Percentiles rank a stretch among this genome's conserved stretches.
Conservation (phyloP, 2,797 vertebrate genomes). For the Mastacembelus armatus region DNA sequence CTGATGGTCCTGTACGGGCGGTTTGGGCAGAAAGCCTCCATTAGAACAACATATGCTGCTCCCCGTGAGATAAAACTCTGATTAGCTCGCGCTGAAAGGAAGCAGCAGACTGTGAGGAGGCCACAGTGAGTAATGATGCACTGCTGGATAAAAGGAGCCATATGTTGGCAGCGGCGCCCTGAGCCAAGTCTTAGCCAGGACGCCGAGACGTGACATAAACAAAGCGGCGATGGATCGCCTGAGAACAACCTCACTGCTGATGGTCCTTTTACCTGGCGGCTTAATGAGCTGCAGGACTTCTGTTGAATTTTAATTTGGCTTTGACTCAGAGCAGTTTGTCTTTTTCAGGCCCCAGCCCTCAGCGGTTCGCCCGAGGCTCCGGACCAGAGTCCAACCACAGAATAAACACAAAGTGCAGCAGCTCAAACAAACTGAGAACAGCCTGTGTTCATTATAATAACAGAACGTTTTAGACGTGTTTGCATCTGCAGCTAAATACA, state of each 20-base stretch:
- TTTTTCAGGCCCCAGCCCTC: no score
- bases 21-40: not conserved
- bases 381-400: conserved; percentile 28
- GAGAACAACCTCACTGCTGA: not conserved
- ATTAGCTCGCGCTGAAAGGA: conserved; percentile 3
- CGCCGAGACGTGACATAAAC: not conserved
- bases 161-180: conserved; percentile 8
- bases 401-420: conserved; percentile 27
- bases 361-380: not conserved
- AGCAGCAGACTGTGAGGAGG: conserved; percentile 6
- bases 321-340: not conserved
- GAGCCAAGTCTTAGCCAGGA: not conserved
- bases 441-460: not conserved
- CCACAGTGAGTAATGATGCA: conserved; percentile 15
- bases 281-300: not conserved
- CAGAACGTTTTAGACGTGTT: not conserved
- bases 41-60: not conserved
- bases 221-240: not conserved
- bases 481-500: not conserved
- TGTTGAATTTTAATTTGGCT: not conserved
- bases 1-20: not conserved
- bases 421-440: conserved; percentile 12
- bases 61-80: conserved; percentile 16
- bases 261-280: not conserved
- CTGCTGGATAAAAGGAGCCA: conserved; percentile 24